A percentile compares a stretch with the other conserved stretches of the same genome.
phyloP scores from a whole-genome alignment of 1,140 invertebrate species.

The Aphis gossypii region DNA sequence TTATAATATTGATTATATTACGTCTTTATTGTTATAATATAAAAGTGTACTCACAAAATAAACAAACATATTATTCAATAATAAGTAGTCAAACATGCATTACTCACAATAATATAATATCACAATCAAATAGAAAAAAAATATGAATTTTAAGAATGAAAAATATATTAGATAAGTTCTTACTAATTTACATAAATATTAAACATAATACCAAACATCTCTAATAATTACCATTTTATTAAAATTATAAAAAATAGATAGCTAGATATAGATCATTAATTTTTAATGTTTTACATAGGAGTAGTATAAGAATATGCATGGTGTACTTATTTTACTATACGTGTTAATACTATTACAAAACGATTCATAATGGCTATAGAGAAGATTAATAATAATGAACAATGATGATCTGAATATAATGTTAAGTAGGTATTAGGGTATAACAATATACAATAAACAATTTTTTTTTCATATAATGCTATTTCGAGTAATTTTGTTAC shows the following conservation, averaged over 20 bases:
- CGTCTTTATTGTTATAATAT: background rate
- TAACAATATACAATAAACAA: background rate
- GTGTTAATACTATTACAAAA: background rate
- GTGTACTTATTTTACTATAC: background rate
- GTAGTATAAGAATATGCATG: background rate
- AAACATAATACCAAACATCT: background rate
- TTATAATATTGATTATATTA: background rate
- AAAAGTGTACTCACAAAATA: background rate
- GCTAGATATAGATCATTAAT: background rate
- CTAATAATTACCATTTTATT: background rate
- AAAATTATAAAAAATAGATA: background rate
- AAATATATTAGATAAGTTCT: background rate
- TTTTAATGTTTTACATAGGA: background rate
- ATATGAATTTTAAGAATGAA: background rate
- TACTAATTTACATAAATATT: background rate
- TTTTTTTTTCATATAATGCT: background rate
- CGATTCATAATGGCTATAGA: background rate
- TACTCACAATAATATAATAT: background rate
- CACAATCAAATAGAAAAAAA: background rate
- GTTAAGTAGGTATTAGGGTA: background rate
- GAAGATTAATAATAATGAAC: background rate
- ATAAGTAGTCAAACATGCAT: background rate
- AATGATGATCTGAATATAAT: background rate
- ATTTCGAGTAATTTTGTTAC: background rate
- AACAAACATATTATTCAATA: background rate